Conservation (phyloP, 2,113 vertebrate species). For the Hystrix brachyura region DNA sequence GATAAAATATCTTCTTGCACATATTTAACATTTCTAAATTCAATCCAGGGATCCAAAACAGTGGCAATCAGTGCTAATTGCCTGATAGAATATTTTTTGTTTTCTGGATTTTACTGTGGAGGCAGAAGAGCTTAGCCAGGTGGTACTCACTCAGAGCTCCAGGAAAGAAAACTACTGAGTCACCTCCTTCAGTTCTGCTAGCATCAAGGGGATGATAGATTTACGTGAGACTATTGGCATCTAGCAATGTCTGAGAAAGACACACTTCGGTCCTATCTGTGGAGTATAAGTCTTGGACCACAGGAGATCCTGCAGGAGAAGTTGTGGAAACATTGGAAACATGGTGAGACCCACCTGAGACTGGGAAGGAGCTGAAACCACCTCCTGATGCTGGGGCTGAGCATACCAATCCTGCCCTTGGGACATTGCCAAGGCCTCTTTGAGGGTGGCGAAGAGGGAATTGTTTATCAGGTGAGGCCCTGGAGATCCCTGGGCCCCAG, state of each 20-base stretch:
- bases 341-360: background rate
- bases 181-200: background rate
- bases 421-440: background rate
- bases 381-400: background rate
- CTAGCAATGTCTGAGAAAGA: background rate
- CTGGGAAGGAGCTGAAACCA: background rate
- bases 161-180: background rate
- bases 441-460: background rate
- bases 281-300: background rate
- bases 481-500: background rate
- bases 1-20: background rate
- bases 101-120: background rate
- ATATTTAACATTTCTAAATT: background rate
- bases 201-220: background rate
- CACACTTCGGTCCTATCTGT: background rate
- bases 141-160: background rate
- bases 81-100: background rate
- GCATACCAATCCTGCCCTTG: background rate
- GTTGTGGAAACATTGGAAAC: no score
- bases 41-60: background rate
- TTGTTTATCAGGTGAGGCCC: background rate
- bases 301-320: background rate
- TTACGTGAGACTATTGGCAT: background rate
- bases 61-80: background rate
- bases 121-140: no score